Evolutionary conservation across 2,113 vertebrate genomes (phyloP), one percentile per base, ranked within the genome.

Genomic region (Falco punctatus): DNA sequence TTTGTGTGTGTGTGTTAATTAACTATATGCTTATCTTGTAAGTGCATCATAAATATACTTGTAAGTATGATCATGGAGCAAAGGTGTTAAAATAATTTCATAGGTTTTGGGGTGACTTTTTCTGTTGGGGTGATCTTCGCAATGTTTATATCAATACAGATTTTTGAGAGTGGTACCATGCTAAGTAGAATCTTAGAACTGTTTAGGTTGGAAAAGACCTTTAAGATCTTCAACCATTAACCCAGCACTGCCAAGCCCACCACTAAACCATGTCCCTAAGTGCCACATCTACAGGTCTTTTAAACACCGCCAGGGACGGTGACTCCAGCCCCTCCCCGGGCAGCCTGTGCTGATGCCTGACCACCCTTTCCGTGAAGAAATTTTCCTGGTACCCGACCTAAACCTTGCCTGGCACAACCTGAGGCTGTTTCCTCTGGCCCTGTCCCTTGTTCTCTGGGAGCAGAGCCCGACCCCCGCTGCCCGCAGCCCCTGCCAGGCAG

Each of bases 51-150:
- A 38, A 38, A 38, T 38, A 38, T 19, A 14, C 22, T 33, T 82
- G 17, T 18, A 48, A 22, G 4, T 49, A 8, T 13, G 5, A 20
- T 61, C 15, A 30, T 14, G 28, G 16, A 48, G 18, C 3, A 17
- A 51, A 71, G 38, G 20, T 35, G 92, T 79, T 67, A 48, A 55
- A 74, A 35, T 35, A 16, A 24, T 81, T 84, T 38, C 5, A 3
- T 49, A 4, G 3, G 1, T 0, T 28, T 58, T 67, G 30, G 27
- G 57, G 5, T 24, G 58, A 3, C 9, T n/a, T 84, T 33, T 81
- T 70, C 15, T 57, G 2, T 55, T 65, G 38, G 22, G 9, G 9
- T 71, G 23, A 30, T 74, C 12, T 58, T 26, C 22, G 51, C 38
- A 79, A 4, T 71, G 20, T 9, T 49, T 12, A 6, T 49, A 24